Conservation (phyloP, 2,797 vertebrate species). For the Synaphobranchus kaupii region DNA sequence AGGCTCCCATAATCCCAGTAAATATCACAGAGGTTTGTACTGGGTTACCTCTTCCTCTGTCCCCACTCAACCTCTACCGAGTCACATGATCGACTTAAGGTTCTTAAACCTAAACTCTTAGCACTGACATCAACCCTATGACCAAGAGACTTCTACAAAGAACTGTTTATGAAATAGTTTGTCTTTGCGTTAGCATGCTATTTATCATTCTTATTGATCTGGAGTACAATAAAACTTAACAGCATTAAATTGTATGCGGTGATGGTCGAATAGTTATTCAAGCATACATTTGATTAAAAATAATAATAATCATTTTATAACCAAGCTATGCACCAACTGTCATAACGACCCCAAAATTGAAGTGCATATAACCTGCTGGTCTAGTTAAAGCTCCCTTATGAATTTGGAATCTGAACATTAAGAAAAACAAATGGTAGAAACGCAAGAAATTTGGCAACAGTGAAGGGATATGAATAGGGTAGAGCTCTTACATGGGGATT, state of each 20-base stretch:
- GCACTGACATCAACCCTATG: constrained; percentile 1
- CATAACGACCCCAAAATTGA: neutral
- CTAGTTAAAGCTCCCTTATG: neutral
- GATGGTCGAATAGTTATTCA: neutral
- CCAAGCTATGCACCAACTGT: neutral
- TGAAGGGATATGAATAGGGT: neutral
- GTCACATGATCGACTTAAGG: neutral
- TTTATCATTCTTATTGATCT: neutral
- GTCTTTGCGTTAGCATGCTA: neutral
- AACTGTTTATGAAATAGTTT: neutral
- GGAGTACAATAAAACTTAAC: neutral
- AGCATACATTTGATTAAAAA: too few relatives aligned
- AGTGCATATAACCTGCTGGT: neutral
- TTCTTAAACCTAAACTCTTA: neutral
- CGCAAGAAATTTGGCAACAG: neutral
- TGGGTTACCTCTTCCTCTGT: neutral
- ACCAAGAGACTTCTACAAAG: neutral
- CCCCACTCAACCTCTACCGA: neutral
- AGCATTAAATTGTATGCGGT: neutral
- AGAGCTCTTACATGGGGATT: neutral
- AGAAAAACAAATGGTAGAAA: neutral
- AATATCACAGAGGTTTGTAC: neutral
- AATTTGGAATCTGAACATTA: neutral
- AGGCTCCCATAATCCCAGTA: neutral
- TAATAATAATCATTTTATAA: too few relatives aligned